Evolutionary conservation across 2,113 vertebrate species (phyloP), one percentile per base, ranked within the genome.

Genomic region (Nibea coibor): DNA sequence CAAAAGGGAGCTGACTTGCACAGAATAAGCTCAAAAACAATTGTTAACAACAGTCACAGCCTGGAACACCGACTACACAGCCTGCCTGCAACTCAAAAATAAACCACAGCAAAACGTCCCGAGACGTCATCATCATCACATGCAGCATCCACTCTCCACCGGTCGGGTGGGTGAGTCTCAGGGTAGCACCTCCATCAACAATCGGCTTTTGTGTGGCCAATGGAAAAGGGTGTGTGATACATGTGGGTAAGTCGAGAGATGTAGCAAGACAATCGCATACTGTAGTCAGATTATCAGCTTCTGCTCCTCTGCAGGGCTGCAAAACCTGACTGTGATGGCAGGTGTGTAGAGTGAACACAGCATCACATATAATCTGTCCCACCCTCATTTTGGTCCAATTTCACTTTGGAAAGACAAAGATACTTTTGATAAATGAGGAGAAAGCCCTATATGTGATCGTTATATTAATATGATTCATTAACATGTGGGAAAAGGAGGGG

Each of bases 31-130:
- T 79, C 15, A 61, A 84, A 84, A 74, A 85, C 64, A 80, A 78
- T 31, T 57, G 56, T 62, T 63, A n/a, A 50, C 16, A 69, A 75
- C 66, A 72, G 26, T 65, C 69, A 75, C 64, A 78, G 66, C 66
- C 71, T 68, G 61, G 2, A 75, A 43, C 17, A 45, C 11, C 15
- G 58, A 77, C 56, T 72, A 65, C 71, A 80, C 28, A 75, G 72
- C 78, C 78, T 88, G 84, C 70, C 42, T 5, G 45, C 64, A 88
- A 84, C 76, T 81, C 47, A 80, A 85, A 85, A 84, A 81, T 62
- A 86, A 80, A 83, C 66, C 42, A 81, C 71, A 77, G 64, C 74
- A 64, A 66, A 75, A 75, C 24, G 19, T 72, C 53, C 54, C 31
- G 19, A 84, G 62, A 85, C 6, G 11, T 63, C 64, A 56, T 56